Percentiles rank a stretch among this genome's conserved stretches.
phyloP scores from a whole-genome alignment of 1,140 invertebrate genomes.

The Thaumatotibia leucotreta region DNA sequence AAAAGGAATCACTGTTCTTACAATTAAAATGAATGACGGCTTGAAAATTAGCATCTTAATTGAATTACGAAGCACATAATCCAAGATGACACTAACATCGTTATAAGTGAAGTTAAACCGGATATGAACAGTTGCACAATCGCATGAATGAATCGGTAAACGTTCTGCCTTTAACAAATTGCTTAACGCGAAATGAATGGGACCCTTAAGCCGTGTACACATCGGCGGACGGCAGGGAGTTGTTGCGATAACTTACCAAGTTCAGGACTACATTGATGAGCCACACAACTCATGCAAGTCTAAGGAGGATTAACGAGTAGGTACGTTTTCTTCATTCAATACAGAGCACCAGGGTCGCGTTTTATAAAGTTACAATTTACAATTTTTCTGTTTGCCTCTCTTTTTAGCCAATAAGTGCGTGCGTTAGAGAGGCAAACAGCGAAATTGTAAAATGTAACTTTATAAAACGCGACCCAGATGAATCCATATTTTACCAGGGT shows the following conservation, averaged over 20 bases:
- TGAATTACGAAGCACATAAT: background rate
- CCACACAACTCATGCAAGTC: too few relatives aligned
- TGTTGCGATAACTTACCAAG: background rate
- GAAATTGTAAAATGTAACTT: too few relatives aligned
- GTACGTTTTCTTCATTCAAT: too few relatives aligned
- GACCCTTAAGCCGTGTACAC: slow-evolving; percentile 57
- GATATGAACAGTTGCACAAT: slow-evolving; percentile 40
- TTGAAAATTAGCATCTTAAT: background rate
- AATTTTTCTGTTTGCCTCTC: too few relatives aligned
- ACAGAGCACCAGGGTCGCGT: too few relatives aligned
- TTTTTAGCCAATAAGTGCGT: too few relatives aligned
- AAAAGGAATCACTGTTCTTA: background rate
- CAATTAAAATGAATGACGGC: background rate
- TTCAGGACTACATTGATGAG: too few relatives aligned
- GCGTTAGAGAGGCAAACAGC: too few relatives aligned
- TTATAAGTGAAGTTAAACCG: slow-evolving; percentile 8
- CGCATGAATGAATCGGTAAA: slow-evolving; percentile 67
- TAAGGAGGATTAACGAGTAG: too few relatives aligned
- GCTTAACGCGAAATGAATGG: slow-evolving; percentile 72
- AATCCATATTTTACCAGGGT: too few relatives aligned
- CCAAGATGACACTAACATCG: slow-evolving; percentile 1
- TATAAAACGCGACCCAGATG: too few relatives aligned
- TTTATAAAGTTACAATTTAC: too few relatives aligned
- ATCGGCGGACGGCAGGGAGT: slow-evolving; percentile 36
- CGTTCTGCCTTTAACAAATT: slow-evolving; percentile 66